A percentile compares a stretch with the other conserved stretches of the same genome.
These are phyloP conservation scores for Hippocampus guttulatus DNA, from an alignment of 2,113 vertebrate species.

Conservation along the genomic window DNA sequence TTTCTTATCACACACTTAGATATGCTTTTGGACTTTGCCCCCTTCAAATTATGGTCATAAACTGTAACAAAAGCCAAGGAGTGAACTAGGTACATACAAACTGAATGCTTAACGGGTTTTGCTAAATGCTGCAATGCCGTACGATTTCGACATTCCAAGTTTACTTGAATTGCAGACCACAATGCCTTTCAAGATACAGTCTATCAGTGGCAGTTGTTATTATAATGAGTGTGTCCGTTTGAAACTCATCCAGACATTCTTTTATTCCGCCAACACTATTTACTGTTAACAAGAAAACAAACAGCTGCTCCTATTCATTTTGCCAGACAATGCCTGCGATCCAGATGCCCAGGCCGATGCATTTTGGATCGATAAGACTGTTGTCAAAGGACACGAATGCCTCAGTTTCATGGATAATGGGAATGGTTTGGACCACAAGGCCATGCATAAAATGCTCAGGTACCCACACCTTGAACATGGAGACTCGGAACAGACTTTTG, in stretches of 20 bases:
- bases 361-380: slow-evolving; percentile 94
- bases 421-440: slow-evolving; percentile 81
- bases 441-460: slow-evolving; percentile 95
- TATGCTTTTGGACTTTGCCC: background rate
- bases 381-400: slow-evolving; percentile 73
- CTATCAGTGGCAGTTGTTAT: background rate
- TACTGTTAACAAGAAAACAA: background rate
- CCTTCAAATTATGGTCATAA: too few species aligned
- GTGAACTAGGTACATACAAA: background rate
- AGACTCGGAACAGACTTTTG: background rate
- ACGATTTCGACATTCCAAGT: background rate
- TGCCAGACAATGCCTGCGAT: slow-evolving; percentile 91
- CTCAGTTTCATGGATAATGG: slow-evolving; percentile 91
- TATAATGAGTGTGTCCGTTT: background rate
- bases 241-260: background rate
- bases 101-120: background rate
- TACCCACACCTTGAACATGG: slow-evolving; percentile 35
- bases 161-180: background rate
- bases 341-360: slow-evolving; percentile 90
- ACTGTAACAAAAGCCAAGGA: background rate
- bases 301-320: background rate
- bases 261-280: background rate
- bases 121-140: background rate
- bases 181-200: background rate
- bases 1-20: background rate